Percentiles rank a stretch among this genome's conserved stretches.
phyloP scores from a whole-genome alignment of 2,797 vertebrate species.

The Microctenopoma stevenorrisi region DNA sequence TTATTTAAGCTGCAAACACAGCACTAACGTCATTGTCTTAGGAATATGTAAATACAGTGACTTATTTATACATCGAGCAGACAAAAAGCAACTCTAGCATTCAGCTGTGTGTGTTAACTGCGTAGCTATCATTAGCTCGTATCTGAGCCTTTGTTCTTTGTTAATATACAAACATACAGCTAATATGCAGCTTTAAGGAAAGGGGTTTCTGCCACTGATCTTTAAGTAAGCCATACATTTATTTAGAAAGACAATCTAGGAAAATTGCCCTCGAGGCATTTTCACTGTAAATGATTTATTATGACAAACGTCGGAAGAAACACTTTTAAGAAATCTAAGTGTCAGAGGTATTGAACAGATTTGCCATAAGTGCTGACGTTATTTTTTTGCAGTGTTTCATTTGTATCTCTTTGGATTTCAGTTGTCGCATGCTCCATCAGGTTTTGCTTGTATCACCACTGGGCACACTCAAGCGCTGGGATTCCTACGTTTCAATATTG shows the following conservation, averaged over 20 bases:
- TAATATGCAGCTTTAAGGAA: not conserved
- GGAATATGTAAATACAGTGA: too few species aligned
- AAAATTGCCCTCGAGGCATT: not conserved
- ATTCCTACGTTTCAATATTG: constrained; percentile 46
- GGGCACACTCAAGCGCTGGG: constrained; percentile 25
- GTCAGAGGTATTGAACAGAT: not conserved
- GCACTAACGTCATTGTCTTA: too few species aligned
- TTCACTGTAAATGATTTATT: not conserved
- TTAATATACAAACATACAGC: not conserved
- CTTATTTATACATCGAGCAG: too few species aligned
- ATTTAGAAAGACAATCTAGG: not conserved
- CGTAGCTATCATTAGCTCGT: too few species aligned
- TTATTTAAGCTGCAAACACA: too few species aligned
- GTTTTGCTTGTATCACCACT: constrained; percentile 28
- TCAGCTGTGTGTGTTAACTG: too few species aligned
- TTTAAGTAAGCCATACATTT: not conserved
- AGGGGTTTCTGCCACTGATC: not conserved
- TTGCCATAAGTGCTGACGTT: constrained; percentile 1
- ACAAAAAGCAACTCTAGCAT: too few species aligned
- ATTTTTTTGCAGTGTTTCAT: constrained; percentile 10
- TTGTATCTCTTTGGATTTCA: constrained; percentile 29
- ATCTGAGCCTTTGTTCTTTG: not conserved
- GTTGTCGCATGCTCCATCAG: constrained; percentile 18
- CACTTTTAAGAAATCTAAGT: not conserved
- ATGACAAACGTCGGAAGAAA: not conserved